These are phyloP conservation scores for Mus spretus DNA, from an alignment of 2,797 vertebrate genomes.

Conservation along the genomic window DNA sequence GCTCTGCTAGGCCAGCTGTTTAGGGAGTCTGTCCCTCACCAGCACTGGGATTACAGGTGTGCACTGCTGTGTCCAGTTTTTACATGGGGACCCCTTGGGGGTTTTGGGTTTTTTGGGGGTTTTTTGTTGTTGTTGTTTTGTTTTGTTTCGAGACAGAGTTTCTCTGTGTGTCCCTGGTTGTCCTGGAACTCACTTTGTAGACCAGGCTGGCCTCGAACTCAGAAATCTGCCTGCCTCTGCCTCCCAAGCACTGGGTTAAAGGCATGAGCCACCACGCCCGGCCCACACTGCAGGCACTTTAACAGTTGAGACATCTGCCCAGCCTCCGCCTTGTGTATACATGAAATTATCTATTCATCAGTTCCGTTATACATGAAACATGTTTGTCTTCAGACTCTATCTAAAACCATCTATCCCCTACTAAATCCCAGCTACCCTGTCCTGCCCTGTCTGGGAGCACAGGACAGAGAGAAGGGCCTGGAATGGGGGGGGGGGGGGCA, in stretches of 20 bases:
- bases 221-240: too few relatives aligned
- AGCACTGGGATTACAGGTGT: not conserved
- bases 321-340: not conserved
- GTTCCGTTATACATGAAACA: not conserved
- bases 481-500: too few relatives aligned
- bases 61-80: not conserved
- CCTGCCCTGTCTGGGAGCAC: not conserved
- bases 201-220: too few relatives aligned
- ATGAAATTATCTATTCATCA: not conserved
- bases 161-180: too few relatives aligned
- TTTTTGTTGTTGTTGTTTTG: too few relatives aligned
- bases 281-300: not conserved
- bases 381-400: not conserved
- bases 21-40: not conserved
- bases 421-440: not conserved
- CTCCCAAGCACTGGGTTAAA: too few relatives aligned
- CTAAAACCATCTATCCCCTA: not conserved
- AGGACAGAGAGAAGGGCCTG: not conserved
- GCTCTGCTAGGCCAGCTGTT: not conserved
- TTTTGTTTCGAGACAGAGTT: too few relatives aligned
- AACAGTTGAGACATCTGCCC: not conserved
- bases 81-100: not conserved
- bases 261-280: too few relatives aligned
- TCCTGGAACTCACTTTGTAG: too few relatives aligned
- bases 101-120: too few relatives aligned